A percentile compares a stretch with the other conserved stretches of the same genome.
Evolutionary conservation across 2,888 invertebrate genomes (phyloP).

Genomic region (Adineta ricciae): DNA sequence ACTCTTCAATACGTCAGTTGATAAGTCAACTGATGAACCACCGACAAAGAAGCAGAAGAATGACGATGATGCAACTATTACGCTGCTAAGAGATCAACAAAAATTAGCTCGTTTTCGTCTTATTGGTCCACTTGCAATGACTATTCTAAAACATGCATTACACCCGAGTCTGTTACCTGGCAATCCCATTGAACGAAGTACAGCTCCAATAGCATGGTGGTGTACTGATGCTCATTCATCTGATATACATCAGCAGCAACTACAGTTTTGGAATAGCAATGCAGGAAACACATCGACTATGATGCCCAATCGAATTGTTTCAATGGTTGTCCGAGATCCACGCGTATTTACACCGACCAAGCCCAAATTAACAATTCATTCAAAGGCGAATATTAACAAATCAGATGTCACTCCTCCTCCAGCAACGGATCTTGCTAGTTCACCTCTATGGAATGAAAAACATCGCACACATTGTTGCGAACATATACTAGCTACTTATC

Average conservation of each 20-base stretch:
- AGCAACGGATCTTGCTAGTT: not conserved
- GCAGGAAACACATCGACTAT: not conserved
- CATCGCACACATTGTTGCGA: not conserved
- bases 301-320: slow-evolving; percentile 48
- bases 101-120: slow-evolving; percentile 66
- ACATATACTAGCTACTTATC: slow-evolving; percentile 16
- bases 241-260: slow-evolving; percentile 14
- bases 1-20: not conserved
- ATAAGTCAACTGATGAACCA: slow-evolving; percentile 19
- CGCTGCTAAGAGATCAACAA: slow-evolving; percentile 56
- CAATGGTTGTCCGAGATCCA: slow-evolving; percentile 72
- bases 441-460: slow-evolving; percentile 13
- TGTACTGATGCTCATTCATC: not conserved
- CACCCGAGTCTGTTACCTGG: slow-evolving; percentile 36
- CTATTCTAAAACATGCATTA: slow-evolving; percentile 57
- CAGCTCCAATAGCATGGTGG: slow-evolving; percentile 12
- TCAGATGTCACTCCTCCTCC: not conserved
- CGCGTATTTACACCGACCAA: slow-evolving; percentile 60
- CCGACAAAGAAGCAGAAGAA: slow-evolving; percentile 41
- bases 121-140: slow-evolving; percentile 67
- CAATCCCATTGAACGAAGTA: not conserved
- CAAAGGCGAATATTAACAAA: not conserved
- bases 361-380: not conserved
- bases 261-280: slow-evolving; percentile 23
- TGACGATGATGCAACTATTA: slow-evolving; percentile 54